phyloP scores from a whole-genome alignment of 2,797 vertebrate genomes.

The Pterois miles region DNA sequence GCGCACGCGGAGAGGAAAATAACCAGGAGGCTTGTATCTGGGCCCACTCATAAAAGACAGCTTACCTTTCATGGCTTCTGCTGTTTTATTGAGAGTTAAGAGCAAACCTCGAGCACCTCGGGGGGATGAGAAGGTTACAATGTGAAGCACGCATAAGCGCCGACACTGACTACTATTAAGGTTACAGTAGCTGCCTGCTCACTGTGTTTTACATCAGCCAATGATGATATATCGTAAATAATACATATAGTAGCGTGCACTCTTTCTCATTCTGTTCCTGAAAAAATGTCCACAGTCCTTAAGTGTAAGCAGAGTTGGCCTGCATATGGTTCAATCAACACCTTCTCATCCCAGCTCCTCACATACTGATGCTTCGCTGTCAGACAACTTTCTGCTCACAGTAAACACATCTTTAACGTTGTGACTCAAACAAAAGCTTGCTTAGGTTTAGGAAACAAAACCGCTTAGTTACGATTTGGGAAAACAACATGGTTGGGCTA shows the following conservation, averaged over 20 bases:
- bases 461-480: too few species aligned
- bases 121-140: conserved; percentile 49
- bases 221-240: conserved; percentile 53
- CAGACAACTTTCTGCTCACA: too few species aligned
- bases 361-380: too few species aligned
- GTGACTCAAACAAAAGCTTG: too few species aligned
- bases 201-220: conserved; percentile 37
- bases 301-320: conserved; percentile 4
- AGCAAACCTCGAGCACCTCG: conserved; percentile 44
- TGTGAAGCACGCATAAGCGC: conserved; percentile 59
- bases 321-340: background rate
- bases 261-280: conserved; percentile 27
- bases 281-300: background rate
- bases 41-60: conserved; percentile 77
- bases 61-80: conserved; percentile 77
- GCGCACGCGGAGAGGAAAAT: conserved; percentile 53
- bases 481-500: too few species aligned
- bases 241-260: conserved; percentile 12
- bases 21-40: conserved; percentile 71
- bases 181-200: conserved; percentile 45
- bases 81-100: conserved; percentile 66
- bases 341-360: too few species aligned
- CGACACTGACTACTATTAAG: conserved; percentile 51
- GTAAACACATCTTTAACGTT: too few species aligned
- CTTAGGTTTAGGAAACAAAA: too few species aligned